A percentile compares a stretch with the other conserved stretches of the same genome.
Conservation (phyloP, 1,140 invertebrate species). For the Nasonia vitripennis region DNA sequence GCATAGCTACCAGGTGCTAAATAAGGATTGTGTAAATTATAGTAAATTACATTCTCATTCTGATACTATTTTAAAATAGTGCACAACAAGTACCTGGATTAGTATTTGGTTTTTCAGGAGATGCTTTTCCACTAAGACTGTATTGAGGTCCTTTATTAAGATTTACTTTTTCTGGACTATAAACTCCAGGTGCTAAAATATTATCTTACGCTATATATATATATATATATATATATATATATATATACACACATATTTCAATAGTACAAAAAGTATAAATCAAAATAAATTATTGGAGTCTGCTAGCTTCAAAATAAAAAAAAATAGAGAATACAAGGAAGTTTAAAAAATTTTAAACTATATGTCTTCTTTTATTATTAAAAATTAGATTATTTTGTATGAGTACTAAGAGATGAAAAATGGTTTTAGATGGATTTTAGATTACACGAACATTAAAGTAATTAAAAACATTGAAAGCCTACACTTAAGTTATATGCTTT, state of each 20-base stretch:
- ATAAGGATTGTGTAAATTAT: background rate
- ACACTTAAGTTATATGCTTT: background rate
- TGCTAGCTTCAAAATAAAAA: no score
- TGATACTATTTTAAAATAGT: no score
- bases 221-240: no score
- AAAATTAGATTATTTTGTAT: no score
- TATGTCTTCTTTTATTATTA: no score
- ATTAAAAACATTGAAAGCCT: background rate
- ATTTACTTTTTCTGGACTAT: conserved; percentile 80
- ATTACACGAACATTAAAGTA: background rate
- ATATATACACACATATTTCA: no score
- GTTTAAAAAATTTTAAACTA: no score
- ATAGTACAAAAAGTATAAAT: no score
- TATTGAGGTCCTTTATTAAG: conserved; percentile 77
- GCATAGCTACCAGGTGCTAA: conserved; percentile 75
- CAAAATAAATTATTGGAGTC: no score
- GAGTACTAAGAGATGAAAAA: no score
- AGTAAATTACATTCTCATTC: no score
- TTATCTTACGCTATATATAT: background rate
- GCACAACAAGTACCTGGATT: conserved; percentile 63
- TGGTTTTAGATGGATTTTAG: background rate
- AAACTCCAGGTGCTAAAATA: conserved; percentile 76
- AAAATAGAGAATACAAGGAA: no score
- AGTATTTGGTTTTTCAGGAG: conserved; percentile 72
- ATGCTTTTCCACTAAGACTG: conserved; percentile 76